Evolutionary conservation across 1,140 invertebrate species (phyloP), one percentile per base, ranked within the genome.

Genomic region (Drosophila oshimai): DNA sequence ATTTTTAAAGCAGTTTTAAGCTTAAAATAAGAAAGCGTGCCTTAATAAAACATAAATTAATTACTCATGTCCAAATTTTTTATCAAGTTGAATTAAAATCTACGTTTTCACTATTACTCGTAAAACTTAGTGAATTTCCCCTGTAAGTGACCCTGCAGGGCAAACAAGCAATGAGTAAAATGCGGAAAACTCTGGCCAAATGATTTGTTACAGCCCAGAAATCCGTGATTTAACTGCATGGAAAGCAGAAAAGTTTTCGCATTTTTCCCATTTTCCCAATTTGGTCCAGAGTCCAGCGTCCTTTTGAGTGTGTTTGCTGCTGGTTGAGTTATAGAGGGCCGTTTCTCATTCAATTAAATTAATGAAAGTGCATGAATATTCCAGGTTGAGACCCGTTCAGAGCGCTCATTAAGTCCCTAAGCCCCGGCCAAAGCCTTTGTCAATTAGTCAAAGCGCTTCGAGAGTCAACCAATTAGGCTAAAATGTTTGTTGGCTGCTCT

Each of bases 381-480:
- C 34, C 37, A 62, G 58, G 28, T 44, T 37, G 36, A 41, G 26
- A 31, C 24, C 31, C 34, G 55, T 61, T 57, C 58, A 42, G 58
- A 31, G 6, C n/a, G 31, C 20, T 28, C 42, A 69, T 69, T 58
- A 64, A 64, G 73, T 42, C 9, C 2, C 28, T 31, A 44, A 28
- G 12, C 31, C 10, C 7, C 20, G 6, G 17, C 9, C 51, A 41
- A 28, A 28, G 36, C 47, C 15, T 34, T 22, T 47, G 53, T 24
- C 69, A 60, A 75, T 75, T 61, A 67, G 62, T 67, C 44, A 42
- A 54, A 81, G 77, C 64, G 54, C 50, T 74, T 74, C 51, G 54
- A 49, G 61, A 36, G n/a, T 39, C 77, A 80, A 75, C 65, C 81
- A 86, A 86, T 86, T 80, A 86, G 64, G 81, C 50, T 86, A 86